Conservation (phyloP, 2,113 vertebrate species). For the Carassius auratus region DNA sequence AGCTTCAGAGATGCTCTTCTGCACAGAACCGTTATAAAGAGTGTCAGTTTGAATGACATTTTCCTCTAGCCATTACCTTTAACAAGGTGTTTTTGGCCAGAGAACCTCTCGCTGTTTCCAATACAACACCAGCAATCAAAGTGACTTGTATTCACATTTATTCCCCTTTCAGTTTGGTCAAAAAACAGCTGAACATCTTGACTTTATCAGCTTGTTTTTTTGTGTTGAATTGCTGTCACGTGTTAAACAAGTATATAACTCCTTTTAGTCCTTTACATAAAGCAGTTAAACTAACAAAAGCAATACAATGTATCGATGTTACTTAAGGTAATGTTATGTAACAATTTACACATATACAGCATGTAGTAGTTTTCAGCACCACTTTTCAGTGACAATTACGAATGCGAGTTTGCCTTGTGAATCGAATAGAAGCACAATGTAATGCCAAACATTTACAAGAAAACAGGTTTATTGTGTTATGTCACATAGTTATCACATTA, state of each 20-base stretch:
- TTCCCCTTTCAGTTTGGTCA: not conserved
- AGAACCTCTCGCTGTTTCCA: not conserved
- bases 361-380: not conserved
- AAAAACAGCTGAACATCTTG: not conserved
- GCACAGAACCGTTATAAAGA: not conserved
- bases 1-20: not conserved
- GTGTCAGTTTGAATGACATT: not conserved
- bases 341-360: not conserved
- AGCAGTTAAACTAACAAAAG: not conserved
- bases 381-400: not conserved
- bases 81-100: conserved; percentile 1
- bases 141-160: not conserved
- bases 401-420: not conserved
- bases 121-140: not conserved
- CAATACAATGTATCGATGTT: not conserved
- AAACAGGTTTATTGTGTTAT: not conserved
- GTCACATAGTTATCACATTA: no score
- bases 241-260: not conserved
- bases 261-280: not conserved
- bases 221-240: not conserved
- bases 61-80: not conserved
- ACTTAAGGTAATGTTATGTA: not conserved
- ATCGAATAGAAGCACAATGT: not conserved
- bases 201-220: not conserved
- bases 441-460: not conserved